Evolutionary conservation across 1,140 invertebrate genomes (phyloP), one percentile per base, ranked within the genome.

Genomic region (Heliconius hewitsoni): DNA sequence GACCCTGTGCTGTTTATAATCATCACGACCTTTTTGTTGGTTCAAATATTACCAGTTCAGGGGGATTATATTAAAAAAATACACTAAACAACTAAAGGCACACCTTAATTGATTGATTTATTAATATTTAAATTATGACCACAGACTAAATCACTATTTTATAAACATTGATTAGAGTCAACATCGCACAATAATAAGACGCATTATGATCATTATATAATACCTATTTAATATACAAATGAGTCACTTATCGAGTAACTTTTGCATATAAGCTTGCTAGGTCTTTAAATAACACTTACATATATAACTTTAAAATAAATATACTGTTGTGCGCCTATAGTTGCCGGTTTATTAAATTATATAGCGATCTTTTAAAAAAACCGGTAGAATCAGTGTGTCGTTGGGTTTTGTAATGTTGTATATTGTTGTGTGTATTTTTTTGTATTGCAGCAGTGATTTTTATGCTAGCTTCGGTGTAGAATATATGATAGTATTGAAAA

Each of bases 181-280:
- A 66, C 60, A 30, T 66, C 60, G n/a, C 13, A 66, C 60, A 66
- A 66, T 66, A 66, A 30, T 27, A 66, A 66, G n/a, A 27, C 60
- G 60, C 23, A 66, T 27, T 66, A 30, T 30, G 60, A 27, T 16
- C 23, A 30, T 66, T 66, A 66, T 30, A 66, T 66, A 66, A 66
- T 66, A 4, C 60, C 60, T 66, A 66, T 66, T 66, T 66, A 66
- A 66, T 66, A 66, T 66, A 66, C 60, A 66, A 66, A 66, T 66
- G 60, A 66, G 60, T 66, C 60, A 75, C 46, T 66, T 60, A 75
- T 75, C 55, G 37, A 19, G 74, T 66, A 39, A 75, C 52, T 75
- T 66, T 66, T 57, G 52, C 74, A 52, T 75, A 60, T 60, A 42
- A 75, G 52, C 57, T 27, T 30, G 30, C n/a, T 16, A 23, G 50